A percentile compares a stretch with the other conserved stretches of the same genome.
Conservation (phyloP, 2,888 invertebrate species). For the Cataglyphis livida region DNA sequence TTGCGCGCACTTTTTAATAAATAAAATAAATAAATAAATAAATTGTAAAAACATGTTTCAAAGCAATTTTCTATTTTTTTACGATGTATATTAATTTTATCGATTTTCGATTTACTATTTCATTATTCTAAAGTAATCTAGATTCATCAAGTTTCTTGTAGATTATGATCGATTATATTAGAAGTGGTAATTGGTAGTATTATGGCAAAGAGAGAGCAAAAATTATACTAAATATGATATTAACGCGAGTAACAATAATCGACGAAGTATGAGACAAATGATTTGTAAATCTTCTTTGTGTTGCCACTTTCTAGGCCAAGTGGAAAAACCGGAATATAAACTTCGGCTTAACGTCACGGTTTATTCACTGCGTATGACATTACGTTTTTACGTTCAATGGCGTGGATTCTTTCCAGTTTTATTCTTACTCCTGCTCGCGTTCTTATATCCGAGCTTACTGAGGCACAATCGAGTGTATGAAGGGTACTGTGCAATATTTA, state of each 20-base stretch:
- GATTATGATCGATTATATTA: neutral
- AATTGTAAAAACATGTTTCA: neutral
- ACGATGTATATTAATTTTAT: neutral
- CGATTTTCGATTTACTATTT: conserved; percentile 8
- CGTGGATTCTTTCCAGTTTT: neutral
- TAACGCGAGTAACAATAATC: conserved; percentile 17
- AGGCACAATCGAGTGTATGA: neutral
- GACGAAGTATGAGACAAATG: neutral
- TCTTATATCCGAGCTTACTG: neutral
- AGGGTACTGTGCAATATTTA: neutral
- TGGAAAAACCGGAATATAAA: conserved; percentile 50
- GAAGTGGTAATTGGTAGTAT: neutral
- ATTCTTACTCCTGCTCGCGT: neutral
- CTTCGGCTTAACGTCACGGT: conserved; percentile 28
- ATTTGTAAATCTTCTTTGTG: conserved; percentile 38
- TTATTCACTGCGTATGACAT: conserved; percentile 24
- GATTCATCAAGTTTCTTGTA: neutral
- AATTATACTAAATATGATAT: conserved; percentile 22
- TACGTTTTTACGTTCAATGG: neutral
- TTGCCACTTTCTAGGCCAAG: conserved; percentile 52
- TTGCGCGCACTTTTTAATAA: neutral
- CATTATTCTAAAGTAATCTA: conserved; percentile 14
- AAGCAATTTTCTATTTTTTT: neutral
- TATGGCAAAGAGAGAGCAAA: conserved; percentile 11
- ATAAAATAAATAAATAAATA: no score